Evolutionary conservation across 2,888 invertebrate species (phyloP).

Genomic region (Leucophenga montana): DNA sequence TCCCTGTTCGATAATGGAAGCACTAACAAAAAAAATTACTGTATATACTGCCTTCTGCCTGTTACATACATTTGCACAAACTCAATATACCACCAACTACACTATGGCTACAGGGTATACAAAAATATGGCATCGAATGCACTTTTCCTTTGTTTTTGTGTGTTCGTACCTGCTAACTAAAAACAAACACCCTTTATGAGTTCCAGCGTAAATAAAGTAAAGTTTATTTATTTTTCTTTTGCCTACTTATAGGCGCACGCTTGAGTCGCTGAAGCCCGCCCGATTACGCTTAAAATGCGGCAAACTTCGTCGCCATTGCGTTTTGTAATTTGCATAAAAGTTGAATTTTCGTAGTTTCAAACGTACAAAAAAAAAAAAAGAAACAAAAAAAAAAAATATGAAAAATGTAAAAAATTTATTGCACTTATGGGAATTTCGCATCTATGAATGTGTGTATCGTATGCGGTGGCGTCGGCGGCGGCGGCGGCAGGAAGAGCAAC

Average conservation of each 20-base stretch:
- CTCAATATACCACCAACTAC: no score
- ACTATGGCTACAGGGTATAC: no score
- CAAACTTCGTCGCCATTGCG: neutral
- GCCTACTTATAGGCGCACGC: slow-evolving; percentile 12
- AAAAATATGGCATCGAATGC: no score
- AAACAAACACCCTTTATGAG: no score
- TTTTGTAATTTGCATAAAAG: slow-evolving; percentile 49
- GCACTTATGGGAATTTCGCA: slow-evolving; percentile 37
- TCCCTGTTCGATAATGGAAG: no score
- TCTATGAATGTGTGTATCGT: neutral
- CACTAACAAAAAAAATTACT: no score
- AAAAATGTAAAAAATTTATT: slow-evolving; percentile 32
- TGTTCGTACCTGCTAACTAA: no score
- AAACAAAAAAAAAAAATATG: slow-evolving; percentile 27
- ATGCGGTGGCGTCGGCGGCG: neutral
- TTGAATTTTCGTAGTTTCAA: slow-evolving; percentile 35
- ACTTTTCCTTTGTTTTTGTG: no score
- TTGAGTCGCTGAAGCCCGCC: neutral
- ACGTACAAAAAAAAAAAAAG: slow-evolving; percentile 10
- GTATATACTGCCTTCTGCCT: no score
- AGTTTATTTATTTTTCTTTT: no score
- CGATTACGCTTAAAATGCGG: neutral
- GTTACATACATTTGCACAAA: no score
- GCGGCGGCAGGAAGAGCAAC: slow-evolving; percentile 5
- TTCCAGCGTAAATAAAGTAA: no score